phyloP scores from a whole-genome alignment of 2,888 invertebrate genomes.

The Labia minor region DNA sequence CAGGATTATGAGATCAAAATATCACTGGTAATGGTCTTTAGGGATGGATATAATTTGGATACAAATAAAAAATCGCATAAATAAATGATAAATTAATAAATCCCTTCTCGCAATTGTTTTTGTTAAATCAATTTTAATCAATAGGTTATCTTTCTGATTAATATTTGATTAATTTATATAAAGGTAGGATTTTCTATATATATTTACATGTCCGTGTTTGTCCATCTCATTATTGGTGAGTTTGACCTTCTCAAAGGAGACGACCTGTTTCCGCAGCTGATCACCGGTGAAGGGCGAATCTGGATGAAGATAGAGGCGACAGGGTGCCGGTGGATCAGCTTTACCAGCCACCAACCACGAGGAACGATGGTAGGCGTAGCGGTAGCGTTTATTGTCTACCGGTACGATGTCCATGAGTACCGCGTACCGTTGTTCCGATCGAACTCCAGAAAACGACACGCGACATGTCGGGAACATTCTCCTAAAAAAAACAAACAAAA shows the following conservation, averaged over 20 bases:
- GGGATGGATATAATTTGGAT: too few species aligned
- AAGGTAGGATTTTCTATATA: too few species aligned
- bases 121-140: too few species aligned
- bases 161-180: too few species aligned
- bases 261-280: constrained; percentile 63
- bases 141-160: too few species aligned
- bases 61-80: too few species aligned
- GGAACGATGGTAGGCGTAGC: constrained; percentile 73
- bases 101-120: too few species aligned
- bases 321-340: constrained; percentile 63
- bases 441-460: constrained; percentile 58
- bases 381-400: constrained; percentile 65
- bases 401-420: constrained; percentile 71
- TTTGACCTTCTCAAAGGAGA: constrained; percentile 75
- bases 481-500: constrained; percentile 40
- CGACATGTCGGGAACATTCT: constrained; percentile 74
- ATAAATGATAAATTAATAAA: too few species aligned
- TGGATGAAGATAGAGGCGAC: constrained; percentile 63
- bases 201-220: constrained; percentile 62
- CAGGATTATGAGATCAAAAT: too few species aligned
- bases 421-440: constrained; percentile 55
- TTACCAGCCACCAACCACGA: constrained; percentile 75
- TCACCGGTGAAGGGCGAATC: constrained; percentile 72
- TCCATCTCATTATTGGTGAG: constrained; percentile 76
- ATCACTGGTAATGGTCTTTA: too few species aligned